Base-by-base conservation (phyloP, 92 coral and sea anemone species). In the Montipora capitata region DNA sequence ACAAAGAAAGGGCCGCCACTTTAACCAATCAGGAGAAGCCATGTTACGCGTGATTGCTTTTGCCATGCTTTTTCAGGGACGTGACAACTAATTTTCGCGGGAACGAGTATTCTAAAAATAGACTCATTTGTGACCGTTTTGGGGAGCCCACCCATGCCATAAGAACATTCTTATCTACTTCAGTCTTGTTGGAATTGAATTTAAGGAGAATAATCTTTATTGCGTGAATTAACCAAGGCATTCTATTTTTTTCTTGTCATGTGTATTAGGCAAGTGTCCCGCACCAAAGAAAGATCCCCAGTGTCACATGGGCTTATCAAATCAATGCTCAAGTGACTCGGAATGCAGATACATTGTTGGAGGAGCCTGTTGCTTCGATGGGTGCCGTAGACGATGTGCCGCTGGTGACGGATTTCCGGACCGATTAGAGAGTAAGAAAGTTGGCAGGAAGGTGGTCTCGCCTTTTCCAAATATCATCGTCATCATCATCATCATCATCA, bases 311-410 rank as follows among this genome's bases (percentile, higher is more conserved):
- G 79, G 72, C 5, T 68, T 57, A 14, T 58, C n/a, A 40, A 85
- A 85, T 35, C 74, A 45, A n/a, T 85, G 89, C 44, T 66, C 42
- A 20, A 67, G 74, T 16, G 44, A 85, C 51, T 63, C 95, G 3
- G 88, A 88, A 44, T 92, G 95, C 70, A 78, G 79, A 35, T 72
- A 72, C 62, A 42, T 83, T 58, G 68, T 59, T 6, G 70, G 45
- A 35, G 83, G 93, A 49, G 56, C 20, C 13, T 92, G 95, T 65
- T 92, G 95, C 72, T 92, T 88, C 80, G 95, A 92, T 76, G 95
- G 95, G 35, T 92, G 93, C 54, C 92, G 93, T 14, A 69, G 92
- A 78, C 57, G 93, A 67, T 92, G 95, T 59, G 82, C 81, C 16
- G 10, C 74, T 35, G 35, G 76, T 49, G 58, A 77, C 18, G 44